These are phyloP conservation scores for Clamator glandarius DNA, from an alignment of 2,797 vertebrate species.

Conservation along the genomic window DNA sequence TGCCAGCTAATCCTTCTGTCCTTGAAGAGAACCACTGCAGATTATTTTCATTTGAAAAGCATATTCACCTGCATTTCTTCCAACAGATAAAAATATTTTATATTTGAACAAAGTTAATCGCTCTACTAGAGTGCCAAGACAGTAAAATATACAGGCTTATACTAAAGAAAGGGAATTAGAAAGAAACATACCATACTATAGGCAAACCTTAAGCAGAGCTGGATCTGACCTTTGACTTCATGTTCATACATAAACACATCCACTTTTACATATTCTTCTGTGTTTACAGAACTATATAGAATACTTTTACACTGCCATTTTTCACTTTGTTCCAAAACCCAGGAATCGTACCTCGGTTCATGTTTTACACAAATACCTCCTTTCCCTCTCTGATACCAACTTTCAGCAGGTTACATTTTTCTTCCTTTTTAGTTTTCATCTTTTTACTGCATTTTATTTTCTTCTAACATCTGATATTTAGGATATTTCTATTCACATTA, in stretches of 20 bases:
- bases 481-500: background rate
- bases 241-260: background rate
- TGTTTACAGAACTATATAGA: background rate
- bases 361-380: background rate
- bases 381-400: background rate
- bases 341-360: background rate
- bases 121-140: constrained; percentile 66
- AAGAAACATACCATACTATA: constrained; percentile 1
- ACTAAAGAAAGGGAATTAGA: constrained; percentile 25
- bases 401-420: background rate
- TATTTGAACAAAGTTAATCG: constrained; percentile 56
- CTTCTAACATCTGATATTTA: background rate
- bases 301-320: background rate
- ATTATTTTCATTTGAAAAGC: constrained; percentile 51
- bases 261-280: background rate
- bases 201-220: constrained; percentile 28
- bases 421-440: background rate
- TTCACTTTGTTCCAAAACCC: background rate
- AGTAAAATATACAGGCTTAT: constrained; percentile 71
- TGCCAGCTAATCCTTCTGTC: constrained; percentile 69
- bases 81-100: constrained; percentile 39
- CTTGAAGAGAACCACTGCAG: constrained; percentile 68
- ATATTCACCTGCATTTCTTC: constrained; percentile 53
- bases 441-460: background rate
- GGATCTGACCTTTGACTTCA: background rate